Evolutionary conservation across 1,140 invertebrate genomes (phyloP), one percentile per base, ranked within the genome.

Genomic region (Brachionus rubens): DNA sequence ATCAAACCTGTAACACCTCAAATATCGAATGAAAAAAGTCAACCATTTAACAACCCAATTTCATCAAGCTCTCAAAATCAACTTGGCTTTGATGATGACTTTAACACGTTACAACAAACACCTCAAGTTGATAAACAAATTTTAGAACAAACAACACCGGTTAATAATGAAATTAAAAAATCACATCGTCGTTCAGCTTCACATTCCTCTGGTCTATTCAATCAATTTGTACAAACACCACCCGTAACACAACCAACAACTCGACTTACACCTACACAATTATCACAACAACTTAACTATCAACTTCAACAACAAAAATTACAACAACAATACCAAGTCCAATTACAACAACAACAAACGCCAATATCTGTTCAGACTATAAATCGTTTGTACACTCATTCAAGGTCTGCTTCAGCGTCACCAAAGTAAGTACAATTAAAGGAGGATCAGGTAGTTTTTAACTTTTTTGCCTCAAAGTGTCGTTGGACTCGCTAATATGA

Each of bases 71-170:
- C 3, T 14, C 46, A 72, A 5, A 33, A 72, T 30, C 68, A 30
- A n/a, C 46, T 72, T 10, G 68, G 68, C 12, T 72, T 72, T 30
- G 68, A 72, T 9, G 68, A 72, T 46, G 68, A 72, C 26, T 72
- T 72, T 30, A 28, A 36, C 3, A 26, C 43, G 24, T 72, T 10
- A 72, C 36, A 10, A 43, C 46, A 3, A 9, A n/a, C 33, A 16
- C 12, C 28, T 0, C 24, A 59, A 16, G 9, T 16, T 36, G 54
- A 36, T 40, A 72, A 48, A 9, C 6, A 46, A 5, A 26, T 5
- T 12, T 14, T 30, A 24, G n/a, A 72, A 19, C 28, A 72, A 54
- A 48, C 50, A 21, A 16, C 68, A 30, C 9, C n/a, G n/a, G n/a
- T n/a, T n/a, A n/a, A 3, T 40, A 47, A 24, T 52, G 46, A 54